Evolutionary conservation across 1,140 invertebrate species (phyloP).

Genomic region (Fopius arisanus): DNA sequence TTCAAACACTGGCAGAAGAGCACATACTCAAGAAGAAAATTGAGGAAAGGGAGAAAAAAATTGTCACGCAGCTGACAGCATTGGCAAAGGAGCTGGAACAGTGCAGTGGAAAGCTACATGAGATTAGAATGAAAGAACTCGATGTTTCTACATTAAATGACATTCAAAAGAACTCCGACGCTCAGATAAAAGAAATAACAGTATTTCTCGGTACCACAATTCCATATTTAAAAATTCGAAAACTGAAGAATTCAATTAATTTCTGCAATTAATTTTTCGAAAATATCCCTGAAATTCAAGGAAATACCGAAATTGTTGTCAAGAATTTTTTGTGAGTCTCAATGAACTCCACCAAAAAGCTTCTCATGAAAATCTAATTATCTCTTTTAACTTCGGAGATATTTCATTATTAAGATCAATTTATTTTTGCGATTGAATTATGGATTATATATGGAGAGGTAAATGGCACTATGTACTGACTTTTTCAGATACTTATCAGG

Average conservation of each 20-base stretch:
- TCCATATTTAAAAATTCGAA: too few species aligned
- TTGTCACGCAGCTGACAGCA: slow-evolving; percentile 34
- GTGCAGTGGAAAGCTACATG: slow-evolving; percentile 35
- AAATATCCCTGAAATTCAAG: too few species aligned
- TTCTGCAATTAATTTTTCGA: too few species aligned
- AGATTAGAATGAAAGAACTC: slow-evolving; percentile 36
- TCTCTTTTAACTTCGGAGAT: too few species aligned
- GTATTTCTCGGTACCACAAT: slow-evolving; percentile 28
- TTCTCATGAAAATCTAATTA: too few species aligned
- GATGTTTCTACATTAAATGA: slow-evolving; percentile 31
- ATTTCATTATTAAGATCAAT: too few species aligned
- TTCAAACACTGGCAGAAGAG: slow-evolving; percentile 35
- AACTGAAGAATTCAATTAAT: too few species aligned
- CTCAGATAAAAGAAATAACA: slow-evolving; percentile 19
- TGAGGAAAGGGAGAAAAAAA: slow-evolving; percentile 29
- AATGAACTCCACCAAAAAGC: too few species aligned
- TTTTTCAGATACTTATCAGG: neutral
- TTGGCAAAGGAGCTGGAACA: slow-evolving; percentile 37
- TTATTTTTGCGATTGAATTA: slow-evolving; percentile 1
- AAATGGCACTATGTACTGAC: neutral
- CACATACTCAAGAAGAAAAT: slow-evolving; percentile 38
- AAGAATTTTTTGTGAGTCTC: too few species aligned
- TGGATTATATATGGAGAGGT: neutral
- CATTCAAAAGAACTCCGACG: slow-evolving; percentile 33
- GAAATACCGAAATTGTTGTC: too few species aligned